Conservation (phyloP, 2,888 invertebrate species). For the Eupithecia subumbrata region DNA sequence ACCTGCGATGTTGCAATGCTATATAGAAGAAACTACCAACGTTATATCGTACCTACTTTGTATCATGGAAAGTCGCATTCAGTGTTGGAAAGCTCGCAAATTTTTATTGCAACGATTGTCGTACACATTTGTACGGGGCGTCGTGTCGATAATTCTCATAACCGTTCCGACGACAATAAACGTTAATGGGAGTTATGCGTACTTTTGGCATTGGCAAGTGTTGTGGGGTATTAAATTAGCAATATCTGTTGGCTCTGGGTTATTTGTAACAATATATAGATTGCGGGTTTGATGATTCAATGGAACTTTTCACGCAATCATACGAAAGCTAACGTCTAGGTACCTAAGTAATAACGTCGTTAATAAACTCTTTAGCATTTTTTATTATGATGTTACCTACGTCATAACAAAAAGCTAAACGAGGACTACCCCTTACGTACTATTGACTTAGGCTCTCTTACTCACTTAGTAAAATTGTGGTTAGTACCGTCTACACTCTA, state of each 20-base stretch:
- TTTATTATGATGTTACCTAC: neutral
- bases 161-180: conserved; percentile 42
- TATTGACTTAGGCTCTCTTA: neutral
- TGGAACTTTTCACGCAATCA: neutral
- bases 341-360: neutral
- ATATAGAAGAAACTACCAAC: conserved; percentile 53
- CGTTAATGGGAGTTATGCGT: conserved; percentile 39
- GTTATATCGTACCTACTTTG: neutral
- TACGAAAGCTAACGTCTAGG: neutral
- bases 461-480: neutral
- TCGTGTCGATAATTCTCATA: conserved; percentile 46
- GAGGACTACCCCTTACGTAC: neutral
- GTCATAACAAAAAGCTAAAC: neutral
- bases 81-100: conserved; percentile 55
- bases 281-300: neutral
- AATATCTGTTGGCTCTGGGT: conserved; percentile 37
- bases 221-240: conserved; percentile 61
- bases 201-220: conserved; percentile 59
- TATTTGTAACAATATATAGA: neutral
- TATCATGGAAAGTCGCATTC: conserved; percentile 53
- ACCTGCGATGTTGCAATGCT: neutral
- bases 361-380: neutral
- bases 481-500: neutral
- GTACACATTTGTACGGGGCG: conserved; percentile 47
- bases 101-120: conserved; percentile 56